Evolutionary conservation across 2,113 vertebrate species (phyloP).

Genomic region (Aptenodytes forsteri): DNA sequence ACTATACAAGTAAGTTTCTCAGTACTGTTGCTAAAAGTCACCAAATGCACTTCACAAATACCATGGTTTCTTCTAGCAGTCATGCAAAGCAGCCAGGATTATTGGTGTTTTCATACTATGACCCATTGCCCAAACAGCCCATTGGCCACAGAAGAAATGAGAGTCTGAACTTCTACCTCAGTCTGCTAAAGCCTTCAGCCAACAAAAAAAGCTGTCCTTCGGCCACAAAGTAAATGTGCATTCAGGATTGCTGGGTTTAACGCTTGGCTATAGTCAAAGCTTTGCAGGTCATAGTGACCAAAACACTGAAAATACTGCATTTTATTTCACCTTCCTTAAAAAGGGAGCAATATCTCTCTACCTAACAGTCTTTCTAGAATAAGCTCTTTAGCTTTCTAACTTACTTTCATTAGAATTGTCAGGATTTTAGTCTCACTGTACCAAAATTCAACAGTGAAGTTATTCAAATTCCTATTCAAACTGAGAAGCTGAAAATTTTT

Average conservation of each 20-base stretch:
- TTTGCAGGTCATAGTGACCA: neutral
- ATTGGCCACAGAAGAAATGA: neutral
- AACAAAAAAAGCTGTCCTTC: neutral
- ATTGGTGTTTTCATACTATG: neutral
- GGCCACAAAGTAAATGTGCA: neutral
- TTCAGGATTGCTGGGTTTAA: neutral
- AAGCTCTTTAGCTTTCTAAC: neutral
- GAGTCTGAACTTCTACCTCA: neutral
- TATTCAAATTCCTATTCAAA: neutral
- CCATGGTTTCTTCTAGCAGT: neutral
- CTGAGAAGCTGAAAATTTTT: neutral
- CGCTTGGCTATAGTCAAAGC: neutral
- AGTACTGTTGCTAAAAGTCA: neutral
- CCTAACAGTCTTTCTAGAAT: neutral
- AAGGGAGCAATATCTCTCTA: neutral
- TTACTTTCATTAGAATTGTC: neutral
- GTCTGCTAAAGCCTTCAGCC: neutral
- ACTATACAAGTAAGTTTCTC: neutral
- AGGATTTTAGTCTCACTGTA: neutral
- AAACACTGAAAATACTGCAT: neutral
- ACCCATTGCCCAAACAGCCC: neutral
- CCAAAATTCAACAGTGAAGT: neutral
- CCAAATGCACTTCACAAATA: neutral
- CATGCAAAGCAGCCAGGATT: neutral
- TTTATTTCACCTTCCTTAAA: neutral